These are phyloP conservation scores for Micronycteris hirsuta DNA, from an alignment of 2,113 vertebrate species.

Conservation along the genomic window DNA sequence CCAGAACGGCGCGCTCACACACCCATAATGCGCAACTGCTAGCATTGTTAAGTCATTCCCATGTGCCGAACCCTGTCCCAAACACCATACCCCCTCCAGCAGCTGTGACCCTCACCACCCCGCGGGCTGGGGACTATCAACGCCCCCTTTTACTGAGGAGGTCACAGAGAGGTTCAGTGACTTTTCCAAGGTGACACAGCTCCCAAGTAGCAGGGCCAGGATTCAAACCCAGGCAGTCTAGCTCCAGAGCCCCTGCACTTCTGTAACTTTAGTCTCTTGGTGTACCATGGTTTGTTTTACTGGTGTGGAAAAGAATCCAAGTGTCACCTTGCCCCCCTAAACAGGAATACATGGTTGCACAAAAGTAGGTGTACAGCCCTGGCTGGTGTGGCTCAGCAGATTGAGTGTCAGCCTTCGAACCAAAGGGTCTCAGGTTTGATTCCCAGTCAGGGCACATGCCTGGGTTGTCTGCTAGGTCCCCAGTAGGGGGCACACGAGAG, in stretches of 20 bases:
- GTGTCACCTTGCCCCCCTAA: not conserved
- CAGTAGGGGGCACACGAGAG: too few species aligned
- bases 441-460: too few species aligned
- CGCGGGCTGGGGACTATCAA: not conserved
- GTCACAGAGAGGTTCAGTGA: not conserved
- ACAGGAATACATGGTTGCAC: not conserved
- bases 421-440: too few species aligned
- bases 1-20: accelerated
- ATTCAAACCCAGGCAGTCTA: not conserved
- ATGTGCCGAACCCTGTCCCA: not conserved
- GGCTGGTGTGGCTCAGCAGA: too few species aligned
- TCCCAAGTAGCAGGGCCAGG: not conserved
- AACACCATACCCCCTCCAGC: accelerated
- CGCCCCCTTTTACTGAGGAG: not conserved
- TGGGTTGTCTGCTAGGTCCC: too few species aligned
- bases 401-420: too few species aligned
- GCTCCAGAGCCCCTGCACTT: not conserved
- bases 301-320: not conserved
- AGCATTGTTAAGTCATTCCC: accelerated
- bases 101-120: too few species aligned
- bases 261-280: not conserved
- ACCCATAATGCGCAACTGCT: too few species aligned
- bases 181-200: not conserved
- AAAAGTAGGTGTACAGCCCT: not conserved
- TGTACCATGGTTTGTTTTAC: not conserved